phyloP scores from a whole-genome alignment of 2,888 invertebrate genomes.

The Noctua fimbriata region DNA sequence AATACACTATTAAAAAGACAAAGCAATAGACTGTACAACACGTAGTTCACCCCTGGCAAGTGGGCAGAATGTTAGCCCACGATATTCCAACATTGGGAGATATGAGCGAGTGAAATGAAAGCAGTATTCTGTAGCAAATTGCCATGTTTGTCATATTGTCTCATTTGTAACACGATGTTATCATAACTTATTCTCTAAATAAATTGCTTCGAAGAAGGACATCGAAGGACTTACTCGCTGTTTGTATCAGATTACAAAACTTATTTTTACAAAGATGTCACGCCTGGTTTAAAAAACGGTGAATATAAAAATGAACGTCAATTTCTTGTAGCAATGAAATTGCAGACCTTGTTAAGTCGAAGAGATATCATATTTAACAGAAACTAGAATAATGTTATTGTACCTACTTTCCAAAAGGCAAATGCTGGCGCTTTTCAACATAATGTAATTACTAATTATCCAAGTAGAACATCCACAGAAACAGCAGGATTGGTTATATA shows the following conservation, averaged over 20 bases:
- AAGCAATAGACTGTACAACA: slow-evolving; percentile 51
- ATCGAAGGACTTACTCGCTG: slow-evolving; percentile 19
- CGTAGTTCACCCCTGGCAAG: slow-evolving; percentile 70
- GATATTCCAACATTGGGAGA: slow-evolving; percentile 71
- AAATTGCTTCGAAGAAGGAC: slow-evolving; percentile 29
- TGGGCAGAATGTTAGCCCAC: slow-evolving; percentile 76
- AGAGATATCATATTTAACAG: background rate
- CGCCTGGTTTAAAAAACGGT: background rate
- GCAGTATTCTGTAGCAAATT: slow-evolving; percentile 63
- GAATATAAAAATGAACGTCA: background rate
- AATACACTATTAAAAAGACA: background rate
- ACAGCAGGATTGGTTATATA: background rate
- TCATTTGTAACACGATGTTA: slow-evolving; percentile 49
- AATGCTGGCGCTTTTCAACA: background rate
- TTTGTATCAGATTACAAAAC: slow-evolving; percentile 9
- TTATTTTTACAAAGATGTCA: slow-evolving; percentile 4
- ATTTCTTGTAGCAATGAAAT: background rate
- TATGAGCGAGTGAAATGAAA: slow-evolving; percentile 77
- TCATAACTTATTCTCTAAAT: slow-evolving; percentile 55
- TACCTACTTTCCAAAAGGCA: background rate
- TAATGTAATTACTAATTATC: background rate
- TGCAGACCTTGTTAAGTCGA: background rate
- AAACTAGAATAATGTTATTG: background rate
- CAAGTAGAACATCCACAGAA: background rate
- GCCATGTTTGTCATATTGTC: slow-evolving; percentile 58